phyloP scores from a whole-genome alignment of 2,797 vertebrate species.

The Sebastolobus alascanus region DNA sequence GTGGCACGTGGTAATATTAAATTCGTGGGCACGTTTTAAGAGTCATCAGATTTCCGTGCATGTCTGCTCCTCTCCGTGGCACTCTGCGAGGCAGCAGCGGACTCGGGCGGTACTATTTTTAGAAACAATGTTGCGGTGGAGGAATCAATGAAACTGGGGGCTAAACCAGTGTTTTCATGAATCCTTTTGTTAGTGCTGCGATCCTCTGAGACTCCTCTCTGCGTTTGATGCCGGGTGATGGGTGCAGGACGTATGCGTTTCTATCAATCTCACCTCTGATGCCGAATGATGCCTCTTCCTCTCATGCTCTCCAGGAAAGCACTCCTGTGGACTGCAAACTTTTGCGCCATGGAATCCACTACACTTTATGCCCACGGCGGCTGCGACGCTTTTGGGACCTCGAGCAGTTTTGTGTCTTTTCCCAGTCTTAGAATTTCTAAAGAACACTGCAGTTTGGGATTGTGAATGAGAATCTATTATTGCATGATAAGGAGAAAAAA shows the following conservation, averaged over 20 bases:
- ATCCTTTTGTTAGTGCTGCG: conserved; percentile 15
- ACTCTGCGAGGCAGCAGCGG: conserved; percentile 43
- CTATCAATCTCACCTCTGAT: conserved; percentile 21
- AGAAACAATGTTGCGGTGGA: conserved; percentile 69
- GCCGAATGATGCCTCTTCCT: conserved; percentile 48
- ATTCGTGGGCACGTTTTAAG: conserved; percentile 39
- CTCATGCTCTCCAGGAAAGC: conserved; percentile 53
- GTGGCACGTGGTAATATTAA: conserved; percentile 28
- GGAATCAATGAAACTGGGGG: conserved; percentile 63
- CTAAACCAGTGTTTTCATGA: conserved; percentile 40
- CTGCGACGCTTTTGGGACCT: conserved; percentile 66
- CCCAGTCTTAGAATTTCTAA: conserved; percentile 22
- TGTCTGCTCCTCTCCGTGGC: conserved; percentile 35
- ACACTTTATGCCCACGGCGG: conserved; percentile 48
- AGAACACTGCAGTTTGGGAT: conserved; percentile 33
- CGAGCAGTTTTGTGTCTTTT: conserved; percentile 40
- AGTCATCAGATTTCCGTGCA: conserved; percentile 53
- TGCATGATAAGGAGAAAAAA: neutral
- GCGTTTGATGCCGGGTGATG: conserved; percentile 12
- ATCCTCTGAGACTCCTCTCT: neutral
- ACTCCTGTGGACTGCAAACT: conserved; percentile 75
- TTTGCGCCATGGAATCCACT: conserved; percentile 75
- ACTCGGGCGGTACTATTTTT: conserved; percentile 67
- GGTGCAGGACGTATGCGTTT: conserved; percentile 45
- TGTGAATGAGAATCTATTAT: conserved; percentile 33